Base-by-base conservation (phyloP, 2,888 invertebrate genomes). In the Acleris holmiana region DNA sequence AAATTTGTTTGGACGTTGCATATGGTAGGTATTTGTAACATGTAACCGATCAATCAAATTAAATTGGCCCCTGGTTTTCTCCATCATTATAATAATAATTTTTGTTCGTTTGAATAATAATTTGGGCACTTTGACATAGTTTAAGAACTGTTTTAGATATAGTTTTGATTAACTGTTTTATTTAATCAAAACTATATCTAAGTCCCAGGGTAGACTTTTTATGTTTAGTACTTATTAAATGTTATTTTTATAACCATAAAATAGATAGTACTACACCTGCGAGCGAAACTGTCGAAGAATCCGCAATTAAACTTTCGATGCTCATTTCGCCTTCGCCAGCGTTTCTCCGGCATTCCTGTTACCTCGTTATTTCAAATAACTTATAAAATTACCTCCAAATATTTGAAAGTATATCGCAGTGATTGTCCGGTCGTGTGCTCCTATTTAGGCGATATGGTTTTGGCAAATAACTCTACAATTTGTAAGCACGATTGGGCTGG, bases 381-480 rank as follows among this genome's bases (percentile, higher is more conserved):
- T 53, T 61, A 57, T 40, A 21, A 64, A 65, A 65, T 60, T 46
- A 23, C 55, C 44, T 18, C 23, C 67, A 68, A 68, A 68, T 66
- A 68, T 63, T 68, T 67, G 67, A 64, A 63, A 66, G 66, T 62
- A 63, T 63, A 63, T 63, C 62, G 62, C 17, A 47, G 40, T 50
- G 49, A 60, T 65, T 46, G 65, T 44, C 29, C 49, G 35, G 46
- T 65, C 65, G 65, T 65, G 65, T 60, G 40, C 48, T 17, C 41
- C 48, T 21, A 44, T 44, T 65, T 55, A 65, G n/a, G 29, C 44
- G 59, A 59, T 64, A 58, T 65, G 64, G 49, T 65, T 60, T 60
- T 60, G 65, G 59, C 65, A 65, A 65, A 65, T 60, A 65, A 44
- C 60, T 48, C 15, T 18, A 63, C 41, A 46, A 54, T 50, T 65